Evolutionary conservation across 2,113 vertebrate genomes (phyloP).

Genomic region (Anseranas semipalmata): DNA sequence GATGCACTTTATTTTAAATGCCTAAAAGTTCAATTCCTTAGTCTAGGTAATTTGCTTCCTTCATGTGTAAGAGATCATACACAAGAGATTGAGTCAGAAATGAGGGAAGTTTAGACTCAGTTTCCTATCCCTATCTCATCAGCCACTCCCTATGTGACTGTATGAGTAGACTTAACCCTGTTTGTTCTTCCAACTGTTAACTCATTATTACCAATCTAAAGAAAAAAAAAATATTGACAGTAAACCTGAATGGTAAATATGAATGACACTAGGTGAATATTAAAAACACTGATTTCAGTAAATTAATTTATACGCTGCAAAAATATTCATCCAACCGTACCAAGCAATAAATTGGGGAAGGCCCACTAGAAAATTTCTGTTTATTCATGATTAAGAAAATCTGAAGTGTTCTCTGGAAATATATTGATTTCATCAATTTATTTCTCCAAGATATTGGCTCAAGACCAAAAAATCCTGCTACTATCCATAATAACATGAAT

Average conservation of each 20-base stretch:
- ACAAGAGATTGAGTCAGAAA: neutral
- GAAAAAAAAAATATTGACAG: neutral
- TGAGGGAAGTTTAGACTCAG: neutral
- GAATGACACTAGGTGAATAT: neutral
- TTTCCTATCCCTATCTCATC: neutral
- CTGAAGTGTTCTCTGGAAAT: neutral
- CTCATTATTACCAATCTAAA: neutral
- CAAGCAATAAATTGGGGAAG: neutral
- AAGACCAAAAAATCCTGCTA: neutral
- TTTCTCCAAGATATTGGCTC: neutral
- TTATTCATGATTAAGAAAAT: neutral
- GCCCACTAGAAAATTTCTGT: neutral
- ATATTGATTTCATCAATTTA: neutral
- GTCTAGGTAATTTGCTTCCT: neutral
- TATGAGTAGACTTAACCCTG: neutral
- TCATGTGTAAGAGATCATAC: neutral
- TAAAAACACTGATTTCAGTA: neutral
- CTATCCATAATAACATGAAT: neutral
- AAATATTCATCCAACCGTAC: neutral
- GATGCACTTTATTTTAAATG: neutral
- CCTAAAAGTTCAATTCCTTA: neutral
- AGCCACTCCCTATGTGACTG: neutral
- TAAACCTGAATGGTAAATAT: neutral
- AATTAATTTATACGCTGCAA: neutral
- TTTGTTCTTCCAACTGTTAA: neutral